Conservation (phyloP, 2,113 vertebrate genomes). For the Dipodomys spectabilis region DNA sequence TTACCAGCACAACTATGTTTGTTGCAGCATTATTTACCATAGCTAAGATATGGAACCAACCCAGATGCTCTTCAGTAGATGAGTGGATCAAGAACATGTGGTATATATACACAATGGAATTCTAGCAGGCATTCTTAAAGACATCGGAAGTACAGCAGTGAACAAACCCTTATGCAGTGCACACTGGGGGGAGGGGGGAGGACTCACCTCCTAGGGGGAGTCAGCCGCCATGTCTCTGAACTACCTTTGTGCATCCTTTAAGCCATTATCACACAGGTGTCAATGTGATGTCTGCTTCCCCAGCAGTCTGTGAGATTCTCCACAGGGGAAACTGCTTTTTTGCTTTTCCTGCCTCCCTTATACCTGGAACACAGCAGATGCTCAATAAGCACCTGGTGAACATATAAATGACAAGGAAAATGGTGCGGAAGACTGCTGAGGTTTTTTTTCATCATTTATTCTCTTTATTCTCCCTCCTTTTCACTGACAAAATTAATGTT, state of each 20-base stretch:
- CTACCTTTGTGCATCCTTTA: not conserved
- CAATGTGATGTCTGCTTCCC: not conserved
- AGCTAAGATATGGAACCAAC: no score
- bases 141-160: not conserved
- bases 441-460: not conserved
- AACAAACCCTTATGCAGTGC: not conserved
- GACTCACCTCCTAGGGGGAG: not conserved
- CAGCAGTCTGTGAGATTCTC: not conserved
- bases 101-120: no score
- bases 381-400: not conserved
- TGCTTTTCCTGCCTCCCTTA: not conserved
- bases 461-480: not conserved
- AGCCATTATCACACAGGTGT: not conserved
- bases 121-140: no score
- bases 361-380: not conserved
- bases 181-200: not conserved
- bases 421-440: not conserved
- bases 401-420: not conserved
- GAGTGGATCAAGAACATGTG: no score
- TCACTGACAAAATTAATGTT: not conserved
- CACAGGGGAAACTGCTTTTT: not conserved
- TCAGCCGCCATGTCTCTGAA: fast-evolving
- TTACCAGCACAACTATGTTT: no score
- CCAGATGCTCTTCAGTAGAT: no score
- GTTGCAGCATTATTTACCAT: no score